Evolutionary conservation across 2,797 vertebrate species (phyloP), one percentile per base, ranked within the genome.

Genomic region (Channa striata): DNA sequence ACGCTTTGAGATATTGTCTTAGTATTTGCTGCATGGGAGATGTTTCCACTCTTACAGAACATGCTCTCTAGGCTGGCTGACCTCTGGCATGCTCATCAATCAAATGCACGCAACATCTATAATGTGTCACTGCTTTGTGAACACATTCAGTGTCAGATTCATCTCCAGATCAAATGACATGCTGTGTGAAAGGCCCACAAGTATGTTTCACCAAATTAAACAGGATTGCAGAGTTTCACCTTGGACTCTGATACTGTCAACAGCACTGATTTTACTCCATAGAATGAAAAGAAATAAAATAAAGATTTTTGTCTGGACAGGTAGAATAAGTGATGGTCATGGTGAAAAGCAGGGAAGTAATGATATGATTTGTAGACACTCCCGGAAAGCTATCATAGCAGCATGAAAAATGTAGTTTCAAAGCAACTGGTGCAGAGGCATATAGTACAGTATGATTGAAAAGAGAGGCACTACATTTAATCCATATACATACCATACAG

Each of bases 11-110:
- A 47, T 52, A 43, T n/a, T n/a, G n/a, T 57, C 14, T 0, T 11
- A 6, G 30, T 5, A 21, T 44, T 5, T 8, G 25, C 25, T 30
- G 25, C 25, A 13, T 25, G 33, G 48, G 19, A 46, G 52, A 19
- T 12, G 8, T 61, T 34, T 23, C 44, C 10, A 3, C 33, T 59
- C 56, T 47, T 19, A 77, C 16, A 62, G 57, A 85, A 54, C 44
- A 74, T 88, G 93, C 86, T 81, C 94, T 94, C 81, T 59, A 95
- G 96, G 96, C 94, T 98, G 94, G 92, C 87, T 94, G 95, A 94
- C 97, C 96, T 91, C 88, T 94, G 94, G 91, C 93, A 86, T 23
- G 72, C 79, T 78, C 61, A 40, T 40, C 46, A 11, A 17, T 72
- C 56, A 14, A 58, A 48, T 21, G 39, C 39, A 36, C 56, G 39